A percentile compares a stretch with the other conserved stretches of the same genome.
Conservation (phyloP, 2,888 invertebrate genomes). For the Diarsia mendica region DNA sequence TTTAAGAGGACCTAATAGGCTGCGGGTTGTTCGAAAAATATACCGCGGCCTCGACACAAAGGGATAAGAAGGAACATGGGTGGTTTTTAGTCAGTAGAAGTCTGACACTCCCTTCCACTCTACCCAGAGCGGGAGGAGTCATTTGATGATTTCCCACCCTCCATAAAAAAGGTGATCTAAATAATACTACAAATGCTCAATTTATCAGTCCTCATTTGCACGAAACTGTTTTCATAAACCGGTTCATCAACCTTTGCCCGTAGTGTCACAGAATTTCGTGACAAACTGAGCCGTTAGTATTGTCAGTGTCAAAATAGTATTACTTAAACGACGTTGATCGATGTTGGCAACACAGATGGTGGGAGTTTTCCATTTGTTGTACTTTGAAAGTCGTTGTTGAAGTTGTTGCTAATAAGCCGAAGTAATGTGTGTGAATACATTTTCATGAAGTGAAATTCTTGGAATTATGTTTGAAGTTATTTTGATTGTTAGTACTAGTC, state of each 20-base stretch:
- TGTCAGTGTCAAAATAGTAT: constrained; percentile 56
- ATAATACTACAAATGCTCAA: not conserved
- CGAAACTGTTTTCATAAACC: constrained; percentile 15
- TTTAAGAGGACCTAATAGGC: too few relatives aligned
- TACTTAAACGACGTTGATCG: constrained; percentile 57
- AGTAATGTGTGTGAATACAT: not conserved
- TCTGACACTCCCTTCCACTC: too few relatives aligned
- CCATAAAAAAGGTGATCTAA: not conserved
- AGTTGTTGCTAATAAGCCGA: not conserved
- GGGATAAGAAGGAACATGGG: too few relatives aligned
- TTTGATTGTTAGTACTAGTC: not conserved
- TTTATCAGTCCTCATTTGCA: not conserved
- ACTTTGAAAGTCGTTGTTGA: constrained; percentile 13
- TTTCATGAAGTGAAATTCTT: not conserved
- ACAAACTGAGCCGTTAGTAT: constrained; percentile 34
- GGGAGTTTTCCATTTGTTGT: constrained; percentile 24
- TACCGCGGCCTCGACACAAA: too few relatives aligned
- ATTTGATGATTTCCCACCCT: too few relatives aligned
- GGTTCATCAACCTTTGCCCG: constrained; percentile 8
- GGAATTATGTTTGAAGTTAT: not conserved
- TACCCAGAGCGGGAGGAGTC: too few relatives aligned
- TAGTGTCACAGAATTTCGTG: constrained; percentile 27
- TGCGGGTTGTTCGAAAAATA: too few relatives aligned
- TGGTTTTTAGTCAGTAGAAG: too few relatives aligned
- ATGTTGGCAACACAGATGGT: constrained; percentile 47